Evolutionary conservation across 2,797 vertebrate species (phyloP).

Genomic region (Phataginus tetradactyla): DNA sequence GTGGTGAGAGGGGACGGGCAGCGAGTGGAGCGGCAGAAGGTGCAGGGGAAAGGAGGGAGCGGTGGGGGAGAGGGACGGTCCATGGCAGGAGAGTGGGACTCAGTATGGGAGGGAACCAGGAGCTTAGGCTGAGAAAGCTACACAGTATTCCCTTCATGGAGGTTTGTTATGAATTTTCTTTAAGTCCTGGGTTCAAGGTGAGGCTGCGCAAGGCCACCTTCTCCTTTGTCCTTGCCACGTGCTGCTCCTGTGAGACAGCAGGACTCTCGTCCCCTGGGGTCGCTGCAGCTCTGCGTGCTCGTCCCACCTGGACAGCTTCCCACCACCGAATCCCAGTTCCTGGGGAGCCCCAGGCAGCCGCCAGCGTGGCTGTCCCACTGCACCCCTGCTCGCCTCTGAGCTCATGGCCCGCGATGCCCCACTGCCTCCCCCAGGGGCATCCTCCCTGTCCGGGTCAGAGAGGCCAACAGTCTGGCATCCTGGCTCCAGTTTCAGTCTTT

Average conservation of each 20-base stretch:
- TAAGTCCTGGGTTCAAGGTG: neutral
- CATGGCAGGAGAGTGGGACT: accelerated
- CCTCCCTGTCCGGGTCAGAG: neutral
- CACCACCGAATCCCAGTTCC: neutral
- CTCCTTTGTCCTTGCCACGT: neutral
- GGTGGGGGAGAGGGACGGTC: accelerated
- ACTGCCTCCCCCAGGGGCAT: neutral
- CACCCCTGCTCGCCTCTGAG: neutral
- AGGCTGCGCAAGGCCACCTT: neutral
- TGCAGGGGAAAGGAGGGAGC: neutral
- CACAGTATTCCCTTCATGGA: too few species aligned
- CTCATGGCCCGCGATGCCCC: too few species aligned
- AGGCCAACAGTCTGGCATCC: neutral
- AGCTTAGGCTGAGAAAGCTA: too few species aligned
- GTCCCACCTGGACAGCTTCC: neutral
- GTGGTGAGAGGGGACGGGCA: neutral
- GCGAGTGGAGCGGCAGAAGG: too few species aligned
- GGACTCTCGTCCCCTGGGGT: neutral
- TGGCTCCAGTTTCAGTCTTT: neutral
- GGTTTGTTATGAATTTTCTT: neutral
- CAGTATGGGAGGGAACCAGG: neutral
- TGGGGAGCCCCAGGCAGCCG: neutral
- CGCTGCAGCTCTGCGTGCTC: accelerated
- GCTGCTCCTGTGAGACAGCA: neutral
- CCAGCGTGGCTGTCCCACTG: too few species aligned